Conservation (phyloP, 2,113 vertebrate genomes). For the Eulemur rufifrons region DNA sequence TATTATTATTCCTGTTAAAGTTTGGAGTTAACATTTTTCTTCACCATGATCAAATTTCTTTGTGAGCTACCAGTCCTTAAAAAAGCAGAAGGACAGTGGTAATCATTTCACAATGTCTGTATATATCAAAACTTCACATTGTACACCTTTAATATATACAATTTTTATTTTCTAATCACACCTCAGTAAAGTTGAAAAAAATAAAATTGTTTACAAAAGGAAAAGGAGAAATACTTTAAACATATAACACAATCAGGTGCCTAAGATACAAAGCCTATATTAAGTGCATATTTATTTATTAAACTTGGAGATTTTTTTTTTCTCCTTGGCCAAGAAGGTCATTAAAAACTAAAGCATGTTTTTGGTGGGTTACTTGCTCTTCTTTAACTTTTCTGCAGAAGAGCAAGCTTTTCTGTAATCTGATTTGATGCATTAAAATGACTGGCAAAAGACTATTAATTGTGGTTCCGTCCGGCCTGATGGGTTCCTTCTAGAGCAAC, state of each 20-base stretch:
- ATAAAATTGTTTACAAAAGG: background rate
- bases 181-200: background rate
- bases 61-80: background rate
- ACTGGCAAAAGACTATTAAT: background rate
- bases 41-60: background rate
- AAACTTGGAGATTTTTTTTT: background rate
- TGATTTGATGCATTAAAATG: background rate
- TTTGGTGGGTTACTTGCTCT: background rate
- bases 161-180: background rate
- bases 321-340: background rate
- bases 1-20: background rate
- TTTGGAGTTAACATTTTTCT: background rate
- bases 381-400: background rate
- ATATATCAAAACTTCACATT: background rate
- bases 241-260: background rate
- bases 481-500: background rate
- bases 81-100: background rate
- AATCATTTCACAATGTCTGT: background rate
- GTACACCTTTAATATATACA: background rate
- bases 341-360: constrained; percentile 18
- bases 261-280: background rate
- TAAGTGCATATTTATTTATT: background rate
- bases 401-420: background rate
- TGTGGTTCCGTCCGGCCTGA: background rate
- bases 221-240: background rate